A percentile compares a stretch with the other conserved stretches of the same genome.
Conservation (phyloP, 2,113 vertebrate species). For the Cynopterus brachyotis region DNA sequence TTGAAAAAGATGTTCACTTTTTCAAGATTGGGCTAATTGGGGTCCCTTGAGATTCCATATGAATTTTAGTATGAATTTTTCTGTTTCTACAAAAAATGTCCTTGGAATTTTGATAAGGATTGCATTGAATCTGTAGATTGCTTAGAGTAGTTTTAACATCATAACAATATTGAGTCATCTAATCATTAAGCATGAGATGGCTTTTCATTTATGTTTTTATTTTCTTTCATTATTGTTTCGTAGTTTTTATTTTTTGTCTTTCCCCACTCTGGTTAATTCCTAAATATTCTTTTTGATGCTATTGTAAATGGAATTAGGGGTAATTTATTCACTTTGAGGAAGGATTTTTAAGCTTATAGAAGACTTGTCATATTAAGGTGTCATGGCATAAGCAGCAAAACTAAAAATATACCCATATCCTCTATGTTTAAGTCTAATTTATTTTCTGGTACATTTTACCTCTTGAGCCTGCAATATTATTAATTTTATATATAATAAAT, state of each 20-base stretch:
- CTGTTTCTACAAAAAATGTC: background rate
- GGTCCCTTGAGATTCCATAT: background rate
- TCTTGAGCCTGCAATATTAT: fast-evolving
- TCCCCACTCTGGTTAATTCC: background rate
- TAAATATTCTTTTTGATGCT: background rate
- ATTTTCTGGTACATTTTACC: background rate
- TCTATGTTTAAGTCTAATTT: background rate
- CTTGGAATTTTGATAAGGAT: background rate
- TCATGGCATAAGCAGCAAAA: background rate
- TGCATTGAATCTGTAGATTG: background rate
- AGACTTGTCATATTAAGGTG: background rate
- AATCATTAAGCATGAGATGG: background rate
- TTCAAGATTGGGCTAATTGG: background rate
- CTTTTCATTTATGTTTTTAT: background rate
- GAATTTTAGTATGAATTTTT: background rate
- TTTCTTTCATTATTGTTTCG: background rate
- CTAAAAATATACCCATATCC: background rate
- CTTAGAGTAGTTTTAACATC: background rate
- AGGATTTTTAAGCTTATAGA: background rate
- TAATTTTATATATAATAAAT: background rate
- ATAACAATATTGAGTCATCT: background rate
- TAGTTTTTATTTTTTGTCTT: background rate
- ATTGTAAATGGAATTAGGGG: background rate
- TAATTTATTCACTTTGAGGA: background rate
- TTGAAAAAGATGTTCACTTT: background rate